Conservation (phyloP, 2,888 invertebrate species). For the Epinotia demarniana region DNA sequence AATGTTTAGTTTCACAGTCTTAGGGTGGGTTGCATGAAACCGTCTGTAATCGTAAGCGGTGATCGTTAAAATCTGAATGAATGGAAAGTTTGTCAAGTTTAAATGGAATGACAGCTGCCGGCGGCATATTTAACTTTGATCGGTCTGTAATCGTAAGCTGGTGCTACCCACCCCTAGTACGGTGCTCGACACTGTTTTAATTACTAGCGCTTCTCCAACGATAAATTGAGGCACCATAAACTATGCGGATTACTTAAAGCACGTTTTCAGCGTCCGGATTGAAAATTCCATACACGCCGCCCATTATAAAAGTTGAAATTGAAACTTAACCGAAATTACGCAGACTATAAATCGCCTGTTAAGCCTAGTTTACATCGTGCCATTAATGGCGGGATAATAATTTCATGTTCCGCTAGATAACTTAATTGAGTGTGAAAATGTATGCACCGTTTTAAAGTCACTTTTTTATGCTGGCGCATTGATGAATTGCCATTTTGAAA, state of each 20-base stretch:
- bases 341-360: constrained; percentile 53
- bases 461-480: not conserved
- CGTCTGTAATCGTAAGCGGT: too few species aligned
- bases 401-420: constrained; percentile 1
- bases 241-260: not conserved
- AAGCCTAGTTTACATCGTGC: constrained; percentile 23
- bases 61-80: too few species aligned
- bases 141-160: too few species aligned
- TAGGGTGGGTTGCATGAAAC: too few species aligned
- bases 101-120: too few species aligned
- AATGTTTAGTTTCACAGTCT: too few species aligned
- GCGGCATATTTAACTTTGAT: too few species aligned
- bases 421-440: constrained; percentile 4
- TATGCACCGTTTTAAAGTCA: not conserved
- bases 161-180: too few species aligned
- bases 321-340: constrained; percentile 51
- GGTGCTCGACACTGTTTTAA: too few species aligned
- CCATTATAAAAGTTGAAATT: constrained; percentile 45
- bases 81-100: too few species aligned
- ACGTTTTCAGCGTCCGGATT: constrained; percentile 11
- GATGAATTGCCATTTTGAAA: too few species aligned
- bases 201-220: not conserved
- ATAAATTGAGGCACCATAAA: constrained; percentile 1
- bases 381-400: constrained; percentile 10
- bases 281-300: constrained; percentile 29